These are phyloP conservation scores for Andricus quercusramuli DNA, from an alignment of 2,888 invertebrate species.

Conservation along the genomic window DNA sequence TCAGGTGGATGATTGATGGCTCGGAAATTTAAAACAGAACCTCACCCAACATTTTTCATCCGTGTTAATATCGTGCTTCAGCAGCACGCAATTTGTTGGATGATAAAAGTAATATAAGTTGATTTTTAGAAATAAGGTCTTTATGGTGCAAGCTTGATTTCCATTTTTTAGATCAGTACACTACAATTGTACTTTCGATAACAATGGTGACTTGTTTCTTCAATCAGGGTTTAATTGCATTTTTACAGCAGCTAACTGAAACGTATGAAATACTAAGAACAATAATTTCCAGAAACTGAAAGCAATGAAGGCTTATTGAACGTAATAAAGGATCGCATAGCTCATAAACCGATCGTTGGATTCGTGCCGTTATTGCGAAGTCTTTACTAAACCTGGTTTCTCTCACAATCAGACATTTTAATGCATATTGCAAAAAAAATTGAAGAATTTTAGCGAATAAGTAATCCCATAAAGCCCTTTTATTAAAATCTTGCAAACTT, in stretches of 20 bases:
- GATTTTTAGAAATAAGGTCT: background rate
- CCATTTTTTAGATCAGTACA: background rate
- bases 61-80: background rate
- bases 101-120: background rate
- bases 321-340: conserved; percentile 26
- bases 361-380: background rate
- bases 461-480: background rate
- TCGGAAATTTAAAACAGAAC: conserved; percentile 36
- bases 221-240: conserved; percentile 19
- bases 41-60: conserved; percentile 17
- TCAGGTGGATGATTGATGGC: conserved; percentile 41
- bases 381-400: background rate
- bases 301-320: conserved; percentile 34
- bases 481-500: background rate
- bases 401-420: background rate
- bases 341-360: conserved; percentile 25
- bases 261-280: conserved; percentile 21
- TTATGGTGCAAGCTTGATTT: background rate
- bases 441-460: background rate
- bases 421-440: background rate
- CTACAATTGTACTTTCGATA: background rate
- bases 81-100: background rate
- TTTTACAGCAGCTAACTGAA: background rate
- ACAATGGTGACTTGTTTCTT: background rate
- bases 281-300: background rate